Evolutionary conservation across 1,140 invertebrate genomes (phyloP).

Genomic region (Ceratosolen solmsi): DNA sequence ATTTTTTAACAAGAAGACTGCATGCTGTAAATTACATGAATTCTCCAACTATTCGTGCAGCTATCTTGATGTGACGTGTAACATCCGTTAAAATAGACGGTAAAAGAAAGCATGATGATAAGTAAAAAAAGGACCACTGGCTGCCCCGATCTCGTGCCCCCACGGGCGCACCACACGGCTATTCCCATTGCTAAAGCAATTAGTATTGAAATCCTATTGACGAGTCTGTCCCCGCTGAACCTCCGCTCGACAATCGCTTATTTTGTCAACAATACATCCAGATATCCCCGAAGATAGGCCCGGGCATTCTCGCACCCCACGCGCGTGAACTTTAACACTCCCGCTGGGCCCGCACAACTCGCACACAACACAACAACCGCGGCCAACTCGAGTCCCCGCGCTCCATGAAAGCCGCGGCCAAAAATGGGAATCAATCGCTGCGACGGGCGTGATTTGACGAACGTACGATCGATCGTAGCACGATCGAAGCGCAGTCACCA

Average conservation of each 20-base stretch:
- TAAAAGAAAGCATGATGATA: no score
- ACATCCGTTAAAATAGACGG: no score
- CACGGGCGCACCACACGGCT: no score
- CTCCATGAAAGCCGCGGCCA: not conserved
- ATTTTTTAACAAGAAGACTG: no score
- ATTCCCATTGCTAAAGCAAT: slow-evolving; percentile 41
- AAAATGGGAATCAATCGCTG: slow-evolving; percentile 19
- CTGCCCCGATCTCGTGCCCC: no score
- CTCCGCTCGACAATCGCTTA: slow-evolving; percentile 22
- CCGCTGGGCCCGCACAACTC: not conserved
- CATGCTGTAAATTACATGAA: no score
- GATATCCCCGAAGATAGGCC: not conserved
- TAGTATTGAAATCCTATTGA: slow-evolving; percentile 37
- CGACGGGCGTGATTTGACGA: slow-evolving; percentile 23
- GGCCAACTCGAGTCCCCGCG: not conserved
- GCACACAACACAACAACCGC: not conserved
- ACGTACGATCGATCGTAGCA: no score
- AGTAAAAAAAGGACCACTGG: no score
- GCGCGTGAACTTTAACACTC: slow-evolving; percentile 45
- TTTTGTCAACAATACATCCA: slow-evolving; percentile 42
- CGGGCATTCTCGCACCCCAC: not conserved
- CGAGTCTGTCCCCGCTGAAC: not conserved
- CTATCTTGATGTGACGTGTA: no score
- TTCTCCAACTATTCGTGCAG: no score
- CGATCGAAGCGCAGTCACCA: slow-evolving; percentile 56